phyloP scores from a whole-genome alignment of 1,140 invertebrate species.

The Steinernema feltiae region DNA sequence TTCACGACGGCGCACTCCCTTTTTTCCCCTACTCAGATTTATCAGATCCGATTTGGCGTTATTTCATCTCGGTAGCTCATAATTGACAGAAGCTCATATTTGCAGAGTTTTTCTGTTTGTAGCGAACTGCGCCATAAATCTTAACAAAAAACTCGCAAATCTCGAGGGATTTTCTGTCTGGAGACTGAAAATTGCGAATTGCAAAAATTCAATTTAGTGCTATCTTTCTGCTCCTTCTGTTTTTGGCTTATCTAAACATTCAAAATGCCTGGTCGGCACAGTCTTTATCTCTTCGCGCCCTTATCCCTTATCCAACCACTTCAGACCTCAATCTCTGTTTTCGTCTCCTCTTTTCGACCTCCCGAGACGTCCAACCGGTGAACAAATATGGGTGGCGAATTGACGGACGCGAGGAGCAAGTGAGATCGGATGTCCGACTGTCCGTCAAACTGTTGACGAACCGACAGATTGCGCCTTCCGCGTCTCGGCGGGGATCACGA shows the following conservation, averaged over 20 bases:
- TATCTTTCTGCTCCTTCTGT: too few species aligned
- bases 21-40: neutral
- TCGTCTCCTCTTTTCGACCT: neutral
- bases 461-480: constrained; percentile 10
- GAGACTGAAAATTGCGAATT: too few species aligned
- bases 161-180: too few species aligned
- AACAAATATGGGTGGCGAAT: constrained; percentile 11
- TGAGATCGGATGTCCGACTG: constrained; percentile 14
- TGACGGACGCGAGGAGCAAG: too few species aligned
- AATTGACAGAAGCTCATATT: neutral
- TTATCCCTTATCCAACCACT: constrained; percentile 14
- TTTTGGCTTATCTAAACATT: neutral
- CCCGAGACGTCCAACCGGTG: constrained; percentile 4
- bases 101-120: too few species aligned
- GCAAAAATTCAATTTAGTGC: too few species aligned
- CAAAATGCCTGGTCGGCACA: neutral
- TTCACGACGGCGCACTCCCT: neutral
- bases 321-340: neutral
- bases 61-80: neutral
- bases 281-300: neutral
- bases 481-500: neutral
- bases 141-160: too few species aligned
- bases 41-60: neutral
- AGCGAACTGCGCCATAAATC: too few species aligned
- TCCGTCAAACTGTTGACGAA: neutral